phyloP scores from a whole-genome alignment of 2,888 invertebrate species.

The Drosophila merina region DNA sequence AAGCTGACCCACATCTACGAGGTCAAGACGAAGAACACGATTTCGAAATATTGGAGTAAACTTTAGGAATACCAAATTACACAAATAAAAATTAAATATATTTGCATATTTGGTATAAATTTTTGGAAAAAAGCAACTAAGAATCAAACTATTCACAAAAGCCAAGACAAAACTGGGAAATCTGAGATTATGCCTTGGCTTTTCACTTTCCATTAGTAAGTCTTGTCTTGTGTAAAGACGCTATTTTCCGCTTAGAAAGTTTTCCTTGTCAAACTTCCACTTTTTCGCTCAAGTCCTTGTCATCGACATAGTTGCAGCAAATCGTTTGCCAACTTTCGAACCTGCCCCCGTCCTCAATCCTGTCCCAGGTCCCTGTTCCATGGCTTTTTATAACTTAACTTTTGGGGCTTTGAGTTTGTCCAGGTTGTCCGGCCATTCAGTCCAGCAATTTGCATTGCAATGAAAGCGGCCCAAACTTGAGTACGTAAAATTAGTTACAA shows the following conservation, averaged over 20 bases:
- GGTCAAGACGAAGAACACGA: conserved; percentile 3
- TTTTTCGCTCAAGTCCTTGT: conserved; percentile 7
- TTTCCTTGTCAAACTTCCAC: conserved; percentile 31
- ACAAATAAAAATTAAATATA: background rate
- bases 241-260: conserved; percentile 36
- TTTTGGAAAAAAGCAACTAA: background rate
- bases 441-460: conserved; percentile 39
- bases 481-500: conserved; percentile 37
- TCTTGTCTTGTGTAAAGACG: conserved; percentile 15
- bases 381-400: conserved; percentile 13
- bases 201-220: background rate
- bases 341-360: too few relatives aligned
- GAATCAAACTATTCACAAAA: too few relatives aligned
- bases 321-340: conserved; percentile 37
- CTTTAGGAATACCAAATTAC: background rate
- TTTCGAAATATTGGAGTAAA: conserved; percentile 8
- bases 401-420: conserved; percentile 24
- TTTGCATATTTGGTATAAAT: background rate
- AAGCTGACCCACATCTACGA: conserved; percentile 20
- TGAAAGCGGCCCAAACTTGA: conserved; percentile 32
- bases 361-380: background rate
- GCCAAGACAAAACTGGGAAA: too few relatives aligned
- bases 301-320: conserved; percentile 40
- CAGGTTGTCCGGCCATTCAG: conserved; percentile 23
- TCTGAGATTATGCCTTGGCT: background rate